Conservation (phyloP, 2,797 vertebrate species). For the Hemibagrus guttatus region DNA sequence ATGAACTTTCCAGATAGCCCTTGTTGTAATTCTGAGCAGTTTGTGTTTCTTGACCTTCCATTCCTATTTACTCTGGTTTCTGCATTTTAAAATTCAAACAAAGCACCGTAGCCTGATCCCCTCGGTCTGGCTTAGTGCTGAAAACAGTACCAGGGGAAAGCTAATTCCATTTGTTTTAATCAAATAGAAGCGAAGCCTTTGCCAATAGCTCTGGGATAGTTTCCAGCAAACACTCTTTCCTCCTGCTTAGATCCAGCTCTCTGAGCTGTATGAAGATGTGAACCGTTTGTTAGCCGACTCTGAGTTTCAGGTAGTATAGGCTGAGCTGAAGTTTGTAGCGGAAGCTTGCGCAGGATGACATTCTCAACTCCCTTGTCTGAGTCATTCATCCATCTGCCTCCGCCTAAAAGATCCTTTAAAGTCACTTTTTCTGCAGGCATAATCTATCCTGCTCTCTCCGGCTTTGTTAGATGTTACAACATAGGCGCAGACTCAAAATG, state of each 20-base stretch:
- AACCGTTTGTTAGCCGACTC: slow-evolving; percentile 15
- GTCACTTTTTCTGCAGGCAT: slow-evolving; percentile 28
- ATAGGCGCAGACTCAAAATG: not conserved
- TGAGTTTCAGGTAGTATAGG: slow-evolving; percentile 8
- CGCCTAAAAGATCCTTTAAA: slow-evolving; percentile 30
- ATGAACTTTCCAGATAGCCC: not conserved
- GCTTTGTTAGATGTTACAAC: slow-evolving; percentile 15
- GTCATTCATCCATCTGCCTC: slow-evolving; percentile 19
- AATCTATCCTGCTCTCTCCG: slow-evolving; percentile 20
- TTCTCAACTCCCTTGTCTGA: slow-evolving; percentile 15
- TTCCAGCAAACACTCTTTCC: slow-evolving; percentile 62
- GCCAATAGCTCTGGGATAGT: slow-evolving; percentile 74
- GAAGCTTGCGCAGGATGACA: slow-evolving; percentile 14
- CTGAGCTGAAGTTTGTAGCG: slow-evolving; percentile 11
- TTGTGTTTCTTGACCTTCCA: not conserved
- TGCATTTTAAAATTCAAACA: slow-evolving; percentile 9
- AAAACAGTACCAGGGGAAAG: slow-evolving; percentile 52
- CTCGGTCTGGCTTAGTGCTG: not conserved
- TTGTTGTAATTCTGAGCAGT: not conserved
- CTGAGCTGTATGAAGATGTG: slow-evolving; percentile 27
- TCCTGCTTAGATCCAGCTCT: slow-evolving; percentile 22
- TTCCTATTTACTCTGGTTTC: slow-evolving; percentile 20
- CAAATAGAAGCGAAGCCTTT: slow-evolving; percentile 72
- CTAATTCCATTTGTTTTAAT: slow-evolving; percentile 72
- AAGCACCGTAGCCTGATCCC: not conserved